Evolutionary conservation across 2,113 vertebrate genomes (phyloP).

Genomic region (Mobula birostris): DNA sequence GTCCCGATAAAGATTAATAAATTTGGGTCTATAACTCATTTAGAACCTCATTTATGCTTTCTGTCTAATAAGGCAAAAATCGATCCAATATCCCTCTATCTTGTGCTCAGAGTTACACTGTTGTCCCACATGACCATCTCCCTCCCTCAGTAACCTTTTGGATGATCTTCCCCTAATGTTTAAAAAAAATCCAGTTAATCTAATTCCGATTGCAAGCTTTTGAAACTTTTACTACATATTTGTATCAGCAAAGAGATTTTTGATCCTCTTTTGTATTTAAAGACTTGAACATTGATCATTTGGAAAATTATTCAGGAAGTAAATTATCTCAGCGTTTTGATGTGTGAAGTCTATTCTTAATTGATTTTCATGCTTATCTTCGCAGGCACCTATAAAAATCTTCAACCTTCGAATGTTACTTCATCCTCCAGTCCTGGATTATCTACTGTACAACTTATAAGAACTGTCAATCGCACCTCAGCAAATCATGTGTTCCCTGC

Average conservation of each 20-base stretch:
- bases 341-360: neutral
- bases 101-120: too few relatives aligned
- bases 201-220: neutral
- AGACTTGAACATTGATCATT: slow-evolving; percentile 41
- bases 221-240: neutral
- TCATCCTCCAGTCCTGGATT: slow-evolving; percentile 71
- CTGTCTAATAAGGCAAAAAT: neutral
- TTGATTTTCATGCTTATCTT: neutral
- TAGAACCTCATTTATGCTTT: too few relatives aligned
- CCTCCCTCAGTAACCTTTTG: too few relatives aligned
- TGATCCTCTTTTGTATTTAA: neutral
- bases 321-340: neutral
- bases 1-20: too few relatives aligned
- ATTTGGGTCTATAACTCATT: too few relatives aligned
- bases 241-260: neutral
- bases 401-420: slow-evolving; percentile 73
- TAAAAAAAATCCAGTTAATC: neutral
- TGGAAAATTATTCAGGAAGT: slow-evolving; percentile 21
- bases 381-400: slow-evolving; percentile 71
- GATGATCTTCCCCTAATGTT: neutral
- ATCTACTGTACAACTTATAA: slow-evolving; percentile 69
- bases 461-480: slow-evolving; percentile 67
- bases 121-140: neutral
- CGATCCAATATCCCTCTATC: neutral
- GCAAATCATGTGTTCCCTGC: slow-evolving; percentile 72